Conservation (phyloP, 2,888 invertebrate species). For the Harpagoxenus sublaevis region DNA sequence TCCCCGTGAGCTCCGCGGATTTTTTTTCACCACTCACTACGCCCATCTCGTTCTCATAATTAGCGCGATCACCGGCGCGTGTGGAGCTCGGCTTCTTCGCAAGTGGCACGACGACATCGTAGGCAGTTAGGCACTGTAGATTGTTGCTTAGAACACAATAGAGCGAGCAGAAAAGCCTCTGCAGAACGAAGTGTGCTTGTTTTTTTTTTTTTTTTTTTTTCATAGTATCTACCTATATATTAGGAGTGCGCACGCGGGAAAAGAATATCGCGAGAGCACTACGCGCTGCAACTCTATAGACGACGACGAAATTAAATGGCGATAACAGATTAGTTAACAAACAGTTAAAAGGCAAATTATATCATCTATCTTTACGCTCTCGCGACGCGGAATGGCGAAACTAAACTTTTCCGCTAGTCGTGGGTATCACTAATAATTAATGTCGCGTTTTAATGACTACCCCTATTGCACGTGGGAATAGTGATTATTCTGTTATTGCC, state of each 20-base stretch:
- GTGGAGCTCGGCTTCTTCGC: constrained; percentile 72
- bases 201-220: neutral
- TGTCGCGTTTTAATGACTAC: constrained; percentile 54
- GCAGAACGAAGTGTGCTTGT: neutral
- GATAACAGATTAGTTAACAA: constrained; percentile 23
- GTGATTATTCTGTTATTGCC: constrained; percentile 60
- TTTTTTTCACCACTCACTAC: constrained; percentile 47
- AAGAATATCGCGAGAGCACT: neutral
- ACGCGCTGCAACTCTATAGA: neutral
- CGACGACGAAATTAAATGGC: neutral
- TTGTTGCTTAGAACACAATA: constrained; percentile 33
- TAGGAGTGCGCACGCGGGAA: neutral
- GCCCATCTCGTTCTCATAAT: constrained; percentile 74
- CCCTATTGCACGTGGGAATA: constrained; percentile 56
- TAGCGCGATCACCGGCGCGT: constrained; percentile 71
- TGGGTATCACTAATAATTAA: constrained; percentile 56
- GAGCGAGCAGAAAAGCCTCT: neutral
- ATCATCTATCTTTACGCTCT: constrained; percentile 22
- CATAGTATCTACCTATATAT: neutral
- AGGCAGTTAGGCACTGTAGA: constrained; percentile 28
- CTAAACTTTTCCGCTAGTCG: constrained; percentile 14
- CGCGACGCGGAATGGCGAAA: constrained; percentile 19
- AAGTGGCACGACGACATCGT: constrained; percentile 60
- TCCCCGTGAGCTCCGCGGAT: constrained; percentile 41
- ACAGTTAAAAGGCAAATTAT: constrained; percentile 7